Evolutionary conservation across 2,113 vertebrate species (phyloP), one percentile per base, ranked within the genome.

Genomic region (Turdus rufiventris): DNA sequence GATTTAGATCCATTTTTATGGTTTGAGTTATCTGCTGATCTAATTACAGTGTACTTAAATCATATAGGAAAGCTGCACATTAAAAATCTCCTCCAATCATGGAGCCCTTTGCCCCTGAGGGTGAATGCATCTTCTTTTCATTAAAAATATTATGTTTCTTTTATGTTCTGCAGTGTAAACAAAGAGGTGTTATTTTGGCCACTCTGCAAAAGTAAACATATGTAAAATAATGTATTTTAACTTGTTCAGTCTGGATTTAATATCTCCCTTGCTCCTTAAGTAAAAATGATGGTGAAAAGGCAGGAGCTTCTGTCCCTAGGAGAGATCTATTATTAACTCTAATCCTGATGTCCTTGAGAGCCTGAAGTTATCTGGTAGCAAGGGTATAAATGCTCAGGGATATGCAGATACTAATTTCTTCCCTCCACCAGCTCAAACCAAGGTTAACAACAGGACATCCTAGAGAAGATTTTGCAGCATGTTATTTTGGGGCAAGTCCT

Each of bases 241-340:
- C 8, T 76, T 57, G 21, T 60, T 67, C 40, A 38, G 13, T 71
- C 28, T 95, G 43, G 20, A 56, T 91, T 83, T 86, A 74, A 7
- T 74, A 76, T 61, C 31, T 86, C 23, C n/a, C 9, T 74, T 86
- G 28, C 29, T 80, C 61, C 80, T 89, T 74, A 20, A 81, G 58
- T 77, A 45, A 75, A 77, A 91, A 76, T 42, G 8, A 51, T 73
- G 20, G 29, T 48, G 62, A 88, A 78, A 79, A 68, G 58, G 38
- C n/a, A 85, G 63, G 34, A 88, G 8, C 14, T 75, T 84, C 45
- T 93, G 14, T 82, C 81, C n/a, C 31, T 89, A 50, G 76, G 70
- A 71, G 21, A 87, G 34, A 60, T 91, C 54, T 93, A 18, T 89
- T 94, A 86, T 94, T 93, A 94, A 51, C 85, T 88, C 33, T 76